Evolutionary conservation across 2,113 vertebrate species (phyloP).

Genomic region (Anoura caudifer): DNA sequence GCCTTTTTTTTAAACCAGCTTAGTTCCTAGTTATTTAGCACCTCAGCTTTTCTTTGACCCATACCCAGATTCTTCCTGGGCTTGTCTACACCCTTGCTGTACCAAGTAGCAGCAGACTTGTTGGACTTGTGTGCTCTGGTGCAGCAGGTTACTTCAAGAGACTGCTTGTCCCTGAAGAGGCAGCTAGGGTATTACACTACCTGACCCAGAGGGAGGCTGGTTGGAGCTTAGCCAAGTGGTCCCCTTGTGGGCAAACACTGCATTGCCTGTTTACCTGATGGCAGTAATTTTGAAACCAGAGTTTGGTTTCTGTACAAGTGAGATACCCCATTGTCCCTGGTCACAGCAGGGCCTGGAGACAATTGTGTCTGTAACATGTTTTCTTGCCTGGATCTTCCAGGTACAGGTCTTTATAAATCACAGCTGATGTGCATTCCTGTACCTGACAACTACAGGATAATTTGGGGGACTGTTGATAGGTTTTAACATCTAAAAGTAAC

Average conservation of each 20-base stretch:
- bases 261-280: not conserved
- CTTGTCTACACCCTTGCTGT: not conserved
- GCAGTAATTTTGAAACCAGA: not conserved
- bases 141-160: not conserved
- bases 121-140: not conserved
- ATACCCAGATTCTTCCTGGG: not conserved
- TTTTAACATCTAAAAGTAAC: not conserved
- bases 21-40: not conserved
- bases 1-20: not conserved
- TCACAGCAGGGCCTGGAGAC: not conserved
- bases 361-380: too few relatives aligned
- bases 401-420: not conserved
- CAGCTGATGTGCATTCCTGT: too few relatives aligned
- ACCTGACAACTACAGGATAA: too few relatives aligned
- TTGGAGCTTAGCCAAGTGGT: not conserved
- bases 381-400: not conserved
- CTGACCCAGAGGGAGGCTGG: not conserved
- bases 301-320: not conserved
- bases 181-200: rapidly evolving
- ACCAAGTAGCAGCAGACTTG: not conserved
- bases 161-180: not conserved
- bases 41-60: not conserved
- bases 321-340: not conserved
- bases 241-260: not conserved
- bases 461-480: not conserved